Percentiles rank a stretch among this genome's conserved stretches.
Conservation (phyloP, 2,888 invertebrate species). For the Tinea semifulvella region DNA sequence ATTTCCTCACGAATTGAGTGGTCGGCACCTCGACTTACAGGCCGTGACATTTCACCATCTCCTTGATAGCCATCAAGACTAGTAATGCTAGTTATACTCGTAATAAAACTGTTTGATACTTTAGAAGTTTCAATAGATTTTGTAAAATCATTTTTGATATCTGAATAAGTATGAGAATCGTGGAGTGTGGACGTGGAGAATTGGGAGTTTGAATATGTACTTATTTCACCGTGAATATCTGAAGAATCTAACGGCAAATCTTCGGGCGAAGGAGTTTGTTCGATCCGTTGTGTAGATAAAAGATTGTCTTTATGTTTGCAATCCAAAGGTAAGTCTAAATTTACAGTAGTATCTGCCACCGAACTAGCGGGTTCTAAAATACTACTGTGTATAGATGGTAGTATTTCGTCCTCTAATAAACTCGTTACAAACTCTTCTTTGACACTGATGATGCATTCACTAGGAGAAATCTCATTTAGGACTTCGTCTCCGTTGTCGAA, state of each 20-base stretch:
- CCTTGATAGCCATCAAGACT: slow-evolving; percentile 95
- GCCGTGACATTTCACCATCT: slow-evolving; percentile 88
- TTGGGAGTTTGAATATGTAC: slow-evolving; percentile 53
- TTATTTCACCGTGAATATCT: slow-evolving; percentile 68
- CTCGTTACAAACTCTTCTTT: slow-evolving; percentile 39
- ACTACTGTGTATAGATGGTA: slow-evolving; percentile 69
- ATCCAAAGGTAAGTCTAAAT: slow-evolving; percentile 63
- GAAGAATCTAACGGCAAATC: slow-evolving; percentile 83
- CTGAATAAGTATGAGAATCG: slow-evolving; percentile 64
- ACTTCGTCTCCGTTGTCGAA: neutral
- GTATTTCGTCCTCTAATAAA: slow-evolving; percentile 66
- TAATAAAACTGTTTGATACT: slow-evolving; percentile 80
- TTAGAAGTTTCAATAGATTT: slow-evolving; percentile 71
- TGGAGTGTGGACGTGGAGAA: slow-evolving; percentile 58
- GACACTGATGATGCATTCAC: slow-evolving; percentile 15
- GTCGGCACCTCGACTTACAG: slow-evolving; percentile 83
- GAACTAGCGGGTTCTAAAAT: slow-evolving; percentile 68
- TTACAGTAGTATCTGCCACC: slow-evolving; percentile 57
- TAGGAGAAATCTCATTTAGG: neutral
- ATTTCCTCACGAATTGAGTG: slow-evolving; percentile 70
- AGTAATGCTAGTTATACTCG: slow-evolving; percentile 89
- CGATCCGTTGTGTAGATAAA: slow-evolving; percentile 60
- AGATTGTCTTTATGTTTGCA: slow-evolving; percentile 51
- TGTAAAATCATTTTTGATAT: slow-evolving; percentile 67
- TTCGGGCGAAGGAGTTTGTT: slow-evolving; percentile 86